phyloP scores from a whole-genome alignment of 2,113 vertebrate genomes.

The Ahaetulla prasina region DNA sequence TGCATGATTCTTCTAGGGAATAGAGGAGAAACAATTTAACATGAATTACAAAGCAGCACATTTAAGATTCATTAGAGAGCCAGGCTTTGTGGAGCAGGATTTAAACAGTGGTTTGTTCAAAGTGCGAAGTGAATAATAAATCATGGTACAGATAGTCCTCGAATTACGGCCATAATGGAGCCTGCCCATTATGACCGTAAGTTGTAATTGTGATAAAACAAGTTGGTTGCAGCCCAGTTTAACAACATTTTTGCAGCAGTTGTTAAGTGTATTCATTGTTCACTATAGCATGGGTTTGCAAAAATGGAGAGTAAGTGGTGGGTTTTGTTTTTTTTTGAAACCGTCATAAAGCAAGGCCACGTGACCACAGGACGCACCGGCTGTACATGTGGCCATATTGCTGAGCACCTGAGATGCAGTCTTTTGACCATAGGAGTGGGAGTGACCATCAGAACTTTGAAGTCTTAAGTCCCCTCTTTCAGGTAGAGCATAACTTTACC shows the following conservation, averaged over 20 bases:
- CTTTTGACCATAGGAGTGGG: background rate
- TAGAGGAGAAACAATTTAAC: background rate
- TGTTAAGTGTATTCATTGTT: background rate
- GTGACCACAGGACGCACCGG: background rate
- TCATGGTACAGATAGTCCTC: background rate
- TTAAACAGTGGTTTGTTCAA: background rate
- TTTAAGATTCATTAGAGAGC: background rate
- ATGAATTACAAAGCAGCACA: background rate
- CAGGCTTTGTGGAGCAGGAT: background rate
- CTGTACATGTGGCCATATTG: background rate
- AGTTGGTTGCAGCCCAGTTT: background rate
- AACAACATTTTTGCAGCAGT: background rate
- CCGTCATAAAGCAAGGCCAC: background rate
- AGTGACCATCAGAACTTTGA: background rate
- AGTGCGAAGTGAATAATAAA: background rate
- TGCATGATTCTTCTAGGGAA: background rate
- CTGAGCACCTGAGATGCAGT: background rate
- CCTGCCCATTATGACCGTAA: background rate
- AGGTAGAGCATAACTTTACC: background rate
- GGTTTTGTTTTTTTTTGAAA: background rate
- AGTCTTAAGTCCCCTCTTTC: background rate
- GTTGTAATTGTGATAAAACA: background rate
- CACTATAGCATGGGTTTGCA: background rate
- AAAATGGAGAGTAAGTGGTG: background rate
- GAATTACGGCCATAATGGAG: background rate